Evolutionary conservation across 2,888 invertebrate genomes (phyloP).

Genomic region (Crepidodera aurea): DNA sequence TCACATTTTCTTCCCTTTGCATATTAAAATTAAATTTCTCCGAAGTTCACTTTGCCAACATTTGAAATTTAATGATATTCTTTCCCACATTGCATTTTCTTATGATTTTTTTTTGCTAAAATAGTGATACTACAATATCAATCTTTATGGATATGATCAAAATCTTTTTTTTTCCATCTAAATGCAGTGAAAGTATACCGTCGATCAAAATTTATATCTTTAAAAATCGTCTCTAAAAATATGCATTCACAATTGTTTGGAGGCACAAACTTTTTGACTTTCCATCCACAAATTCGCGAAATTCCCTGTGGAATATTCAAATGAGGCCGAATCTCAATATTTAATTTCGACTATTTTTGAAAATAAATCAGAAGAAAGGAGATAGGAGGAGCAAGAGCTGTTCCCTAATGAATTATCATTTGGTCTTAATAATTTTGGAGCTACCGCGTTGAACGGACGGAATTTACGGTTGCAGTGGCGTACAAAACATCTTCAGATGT

Average conservation of each 20-base stretch:
- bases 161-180: too few relatives aligned
- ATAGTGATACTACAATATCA: too few relatives aligned
- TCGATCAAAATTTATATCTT: too few relatives aligned
- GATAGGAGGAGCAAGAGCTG: constrained; percentile 40
- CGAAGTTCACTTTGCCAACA: too few relatives aligned
- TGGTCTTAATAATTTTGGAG: constrained; percentile 56
- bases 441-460: neutral
- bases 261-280: neutral
- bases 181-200: too few relatives aligned
- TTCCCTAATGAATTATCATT: constrained; percentile 52
- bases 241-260: neutral
- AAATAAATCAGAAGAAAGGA: constrained; percentile 27
- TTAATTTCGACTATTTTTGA: constrained; percentile 13
- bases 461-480: neutral
- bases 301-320: constrained; percentile 10
- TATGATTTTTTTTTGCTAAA: too few relatives aligned
- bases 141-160: too few relatives aligned
- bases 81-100: too few relatives aligned
- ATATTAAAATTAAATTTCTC: too few relatives aligned
- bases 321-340: constrained; percentile 6
- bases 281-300: neutral
- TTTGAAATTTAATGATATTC: too few relatives aligned
- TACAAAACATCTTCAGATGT: neutral
- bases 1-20: too few relatives aligned
- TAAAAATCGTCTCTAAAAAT: too few relatives aligned